phyloP scores from a whole-genome alignment of 2,888 invertebrate genomes.

The Aricia artaxerxes region DNA sequence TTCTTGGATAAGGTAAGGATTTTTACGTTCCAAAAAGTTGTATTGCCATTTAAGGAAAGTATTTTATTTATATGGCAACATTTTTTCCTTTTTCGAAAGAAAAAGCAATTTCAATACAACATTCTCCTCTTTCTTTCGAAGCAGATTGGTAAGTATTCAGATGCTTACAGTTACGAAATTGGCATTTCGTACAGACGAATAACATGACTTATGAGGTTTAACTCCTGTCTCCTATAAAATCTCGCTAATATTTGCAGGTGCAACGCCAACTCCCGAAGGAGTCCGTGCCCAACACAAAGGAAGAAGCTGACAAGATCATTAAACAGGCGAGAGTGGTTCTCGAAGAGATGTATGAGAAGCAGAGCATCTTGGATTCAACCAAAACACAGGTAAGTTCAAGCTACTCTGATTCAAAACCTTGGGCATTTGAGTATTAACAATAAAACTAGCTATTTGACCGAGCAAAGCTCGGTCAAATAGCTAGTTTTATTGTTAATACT shows the following conservation, averaged over 20 bases:
- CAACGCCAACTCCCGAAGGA: constrained; percentile 93
- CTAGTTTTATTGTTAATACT: no score
- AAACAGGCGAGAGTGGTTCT: constrained; percentile 89
- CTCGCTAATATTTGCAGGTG: constrained; percentile 63
- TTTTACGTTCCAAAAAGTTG: not conserved
- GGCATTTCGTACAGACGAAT: not conserved
- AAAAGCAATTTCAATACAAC: not conserved
- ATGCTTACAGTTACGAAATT: not conserved
- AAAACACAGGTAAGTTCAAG: constrained; percentile 83
- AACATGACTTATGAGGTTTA: not conserved
- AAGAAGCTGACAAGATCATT: constrained; percentile 94
- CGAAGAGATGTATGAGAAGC: constrained; percentile 96
- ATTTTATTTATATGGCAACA: not conserved
- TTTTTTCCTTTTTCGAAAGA: not conserved
- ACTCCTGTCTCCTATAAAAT: not conserved
- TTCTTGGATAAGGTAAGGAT: constrained; percentile 89
- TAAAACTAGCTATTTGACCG: not conserved
- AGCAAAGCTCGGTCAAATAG: no score
- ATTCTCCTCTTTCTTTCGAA: no score
- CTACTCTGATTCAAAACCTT: not conserved
- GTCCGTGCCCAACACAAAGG: constrained; percentile 87
- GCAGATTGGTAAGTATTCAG: not conserved
- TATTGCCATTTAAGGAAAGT: not conserved
- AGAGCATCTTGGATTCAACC: constrained; percentile 93
- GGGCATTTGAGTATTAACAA: not conserved